Evolutionary conservation across 2,888 invertebrate species (phyloP).

Genomic region (Eristalis pertinax): DNA sequence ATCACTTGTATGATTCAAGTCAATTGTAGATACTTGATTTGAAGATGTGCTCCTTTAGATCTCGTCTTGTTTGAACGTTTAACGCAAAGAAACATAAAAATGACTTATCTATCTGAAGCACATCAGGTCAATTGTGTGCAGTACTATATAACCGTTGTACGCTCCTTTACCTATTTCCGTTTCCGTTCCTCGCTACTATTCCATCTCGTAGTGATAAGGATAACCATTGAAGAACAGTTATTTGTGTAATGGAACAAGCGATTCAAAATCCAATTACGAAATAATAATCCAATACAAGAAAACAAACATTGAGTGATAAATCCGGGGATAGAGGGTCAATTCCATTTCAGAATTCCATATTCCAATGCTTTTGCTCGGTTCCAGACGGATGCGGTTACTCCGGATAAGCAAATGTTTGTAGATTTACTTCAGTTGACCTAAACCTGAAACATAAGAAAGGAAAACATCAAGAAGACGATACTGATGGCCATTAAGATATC

Average conservation of each 20-base stretch:
- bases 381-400: conserved; percentile 1
- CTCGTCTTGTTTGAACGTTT: conserved; percentile 2
- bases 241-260: conserved; percentile 32
- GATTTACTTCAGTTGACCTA: conserved; percentile 36
- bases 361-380: neutral
- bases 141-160: neutral
- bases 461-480: neutral
- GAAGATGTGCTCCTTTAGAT: neutral
- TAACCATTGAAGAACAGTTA: conserved; percentile 25
- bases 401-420: conserved; percentile 34
- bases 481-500: conserved; percentile 25
- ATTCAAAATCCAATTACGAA: conserved; percentile 51
- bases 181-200: neutral
- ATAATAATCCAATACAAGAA: conserved; percentile 21
- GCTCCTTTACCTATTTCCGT: neutral
- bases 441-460: neutral
- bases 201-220: conserved; percentile 8
- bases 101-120: conserved; percentile 32
- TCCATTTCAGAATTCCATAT: conserved; percentile 29
- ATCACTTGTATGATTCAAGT: neutral
- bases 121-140: conserved; percentile 27
- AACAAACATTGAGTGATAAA: neutral
- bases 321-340: neutral
- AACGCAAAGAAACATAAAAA: conserved; percentile 14
- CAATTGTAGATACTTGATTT: neutral